phyloP scores from a whole-genome alignment of 2,797 vertebrate genomes.

The Oryzias sinensis region DNA sequence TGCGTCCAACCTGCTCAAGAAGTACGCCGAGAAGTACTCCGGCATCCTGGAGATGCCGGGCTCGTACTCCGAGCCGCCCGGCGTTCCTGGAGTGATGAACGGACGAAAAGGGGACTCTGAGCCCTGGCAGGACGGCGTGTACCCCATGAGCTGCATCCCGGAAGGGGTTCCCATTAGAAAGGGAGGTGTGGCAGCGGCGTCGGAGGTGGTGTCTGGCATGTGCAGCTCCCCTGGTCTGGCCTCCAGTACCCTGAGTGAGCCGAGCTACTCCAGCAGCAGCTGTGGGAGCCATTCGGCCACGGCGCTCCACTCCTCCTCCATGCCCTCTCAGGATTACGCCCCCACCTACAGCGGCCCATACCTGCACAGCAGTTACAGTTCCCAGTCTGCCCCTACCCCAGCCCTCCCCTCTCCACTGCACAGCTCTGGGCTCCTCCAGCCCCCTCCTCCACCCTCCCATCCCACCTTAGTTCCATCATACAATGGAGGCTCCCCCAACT shows the following conservation, averaged over 20 bases:
- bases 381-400: slow-evolving; percentile 84
- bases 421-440: slow-evolving; percentile 89
- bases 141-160: slow-evolving; percentile 92
- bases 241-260: slow-evolving; percentile 88
- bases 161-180: slow-evolving; percentile 89
- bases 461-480: slow-evolving; percentile 89
- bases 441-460: slow-evolving; percentile 76
- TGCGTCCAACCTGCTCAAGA: slow-evolving; percentile 96
- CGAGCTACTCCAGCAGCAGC: slow-evolving; percentile 93
- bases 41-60: slow-evolving; percentile 92
- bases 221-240: slow-evolving; percentile 94
- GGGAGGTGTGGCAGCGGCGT: slow-evolving; percentile 83
- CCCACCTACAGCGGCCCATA: slow-evolving; percentile 91
- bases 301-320: slow-evolving; percentile 84
- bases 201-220: slow-evolving; percentile 90
- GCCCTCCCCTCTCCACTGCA: slow-evolving; percentile 89
- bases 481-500: slow-evolving; percentile 89
- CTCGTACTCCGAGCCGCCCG: slow-evolving; percentile 77
- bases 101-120: slow-evolving; percentile 92
- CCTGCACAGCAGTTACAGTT: slow-evolving; percentile 91
- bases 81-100: slow-evolving; percentile 82
- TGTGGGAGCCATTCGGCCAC: slow-evolving; percentile 90
- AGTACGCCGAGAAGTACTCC: slow-evolving; percentile 97
- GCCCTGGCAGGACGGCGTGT: slow-evolving; percentile 94
- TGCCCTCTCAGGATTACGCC: slow-evolving; percentile 94